phyloP scores from a whole-genome alignment of 2,797 vertebrate species.

The Catharus ustulatus region DNA sequence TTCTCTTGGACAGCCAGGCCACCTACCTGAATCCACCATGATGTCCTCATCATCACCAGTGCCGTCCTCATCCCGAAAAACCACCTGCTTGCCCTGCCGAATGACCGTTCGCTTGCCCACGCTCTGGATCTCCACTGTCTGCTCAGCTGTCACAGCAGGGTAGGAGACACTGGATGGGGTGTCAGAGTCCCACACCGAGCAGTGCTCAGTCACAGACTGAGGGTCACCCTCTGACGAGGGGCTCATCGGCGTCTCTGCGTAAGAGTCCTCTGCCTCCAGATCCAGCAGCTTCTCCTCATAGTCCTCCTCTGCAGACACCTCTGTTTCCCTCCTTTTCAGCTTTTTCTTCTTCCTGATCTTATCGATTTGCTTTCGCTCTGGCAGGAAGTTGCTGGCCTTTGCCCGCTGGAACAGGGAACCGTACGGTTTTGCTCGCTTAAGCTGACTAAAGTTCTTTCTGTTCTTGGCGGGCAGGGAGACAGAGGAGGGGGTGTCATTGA shows the following conservation, averaged over 20 bases:
- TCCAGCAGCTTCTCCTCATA: conserved; percentile 80
- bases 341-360: conserved; percentile 92
- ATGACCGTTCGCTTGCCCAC: conserved; percentile 89
- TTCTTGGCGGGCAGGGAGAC: conserved; percentile 75
- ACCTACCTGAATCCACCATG: conserved; percentile 96
- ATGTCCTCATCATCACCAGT: conserved; percentile 96
- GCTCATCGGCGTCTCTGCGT: conserved; percentile 46
- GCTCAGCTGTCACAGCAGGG: conserved; percentile 50
- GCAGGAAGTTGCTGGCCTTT: conserved; percentile 80
- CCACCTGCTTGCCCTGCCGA: conserved; percentile 96
- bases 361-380: conserved; percentile 87
- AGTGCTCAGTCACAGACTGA: conserved; percentile 61
- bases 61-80: conserved; percentile 94
- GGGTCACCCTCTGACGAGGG: conserved; percentile 68
- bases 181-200: conserved; percentile 77
- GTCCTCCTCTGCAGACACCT: conserved; percentile 61
- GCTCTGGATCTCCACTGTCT: conserved; percentile 74
- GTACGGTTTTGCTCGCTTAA: conserved; percentile 66
- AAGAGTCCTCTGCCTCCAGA: conserved; percentile 84
- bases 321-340: conserved; percentile 84
- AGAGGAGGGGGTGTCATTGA: conserved; percentile 65
- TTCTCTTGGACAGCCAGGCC: not conserved
- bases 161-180: conserved; percentile 72
- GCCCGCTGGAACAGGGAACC: conserved; percentile 76
- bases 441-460: conserved; percentile 78